phyloP scores from a whole-genome alignment of 2,113 vertebrate species.

The Xiphophorus couchianus region DNA sequence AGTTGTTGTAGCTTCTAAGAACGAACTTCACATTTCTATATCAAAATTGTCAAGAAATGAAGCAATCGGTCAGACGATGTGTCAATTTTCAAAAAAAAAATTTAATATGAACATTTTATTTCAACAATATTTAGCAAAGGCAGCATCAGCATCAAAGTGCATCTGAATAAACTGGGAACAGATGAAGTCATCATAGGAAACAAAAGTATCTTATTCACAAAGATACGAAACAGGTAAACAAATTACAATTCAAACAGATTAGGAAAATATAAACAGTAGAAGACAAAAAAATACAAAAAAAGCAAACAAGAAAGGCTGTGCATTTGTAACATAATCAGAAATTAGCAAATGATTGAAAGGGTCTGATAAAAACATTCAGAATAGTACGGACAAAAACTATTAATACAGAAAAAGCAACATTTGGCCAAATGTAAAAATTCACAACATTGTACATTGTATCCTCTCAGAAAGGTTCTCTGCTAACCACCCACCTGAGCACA shows the following conservation, averaged over 20 bases:
- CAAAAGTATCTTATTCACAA: not conserved
- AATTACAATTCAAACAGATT: not conserved
- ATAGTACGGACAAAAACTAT: not conserved
- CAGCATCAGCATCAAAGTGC: conserved; percentile 4
- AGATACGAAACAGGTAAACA: conserved; percentile 4
- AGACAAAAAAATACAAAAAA: not conserved
- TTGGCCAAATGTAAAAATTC: not conserved
- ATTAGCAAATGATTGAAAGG: not conserved
- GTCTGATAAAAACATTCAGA: not conserved
- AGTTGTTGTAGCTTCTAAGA: not conserved
- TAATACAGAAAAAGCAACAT: not conserved
- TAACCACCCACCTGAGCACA: too few species aligned
- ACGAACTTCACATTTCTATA: conserved; percentile 21
- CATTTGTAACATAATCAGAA: not conserved
- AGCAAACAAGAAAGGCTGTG: not conserved
- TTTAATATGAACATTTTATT: conserved; percentile 46
- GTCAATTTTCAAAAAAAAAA: conserved; percentile 11
- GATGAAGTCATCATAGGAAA: conserved; percentile 12
- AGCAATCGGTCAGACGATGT: conserved; percentile 9
- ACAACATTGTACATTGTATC: not conserved
- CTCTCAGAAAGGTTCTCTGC: too few species aligned
- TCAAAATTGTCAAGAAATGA: conserved; percentile 13
- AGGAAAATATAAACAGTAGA: conserved; percentile 12
- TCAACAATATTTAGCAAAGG: conserved; percentile 14
- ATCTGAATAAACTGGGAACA: not conserved